Evolutionary conservation across 2,113 vertebrate species (phyloP), one percentile per base, ranked within the genome.

Genomic region (Picathartes gymnocephalus): DNA sequence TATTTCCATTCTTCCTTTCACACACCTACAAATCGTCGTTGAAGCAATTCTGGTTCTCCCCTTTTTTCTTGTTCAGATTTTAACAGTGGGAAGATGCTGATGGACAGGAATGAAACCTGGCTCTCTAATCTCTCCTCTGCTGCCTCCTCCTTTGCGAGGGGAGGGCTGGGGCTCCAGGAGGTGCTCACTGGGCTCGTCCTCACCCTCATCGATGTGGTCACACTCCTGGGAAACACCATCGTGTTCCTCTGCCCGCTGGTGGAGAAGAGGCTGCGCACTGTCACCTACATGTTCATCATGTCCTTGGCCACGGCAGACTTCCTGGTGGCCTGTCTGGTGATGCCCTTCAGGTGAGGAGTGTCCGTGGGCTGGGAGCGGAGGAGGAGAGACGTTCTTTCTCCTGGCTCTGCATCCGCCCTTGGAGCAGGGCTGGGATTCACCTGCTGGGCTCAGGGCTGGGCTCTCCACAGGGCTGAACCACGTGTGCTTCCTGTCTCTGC

Each of bases 201-300:
- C 7, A 96, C 96, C 33, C 85, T 97, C 42, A 97, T 98, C 5
- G 97, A 98, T 68, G n/a, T 98, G 91, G 54, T 94, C 66, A 98
- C 98, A 0, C 96, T 98, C 7, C 82, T 98, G 96, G 98, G 98
- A 10, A 98, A 98, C 25, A 95, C 81, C 0, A 14, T 97, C 4
- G 97, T 98, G 84, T 97, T 98, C 80, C 88, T 98, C 12, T 98
- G 98, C 73, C 98, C 97, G 0, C 81, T 95, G 51, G 97, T 98
- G 87, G 97, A 98, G 20, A 97, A 93, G 83, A 96, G 97, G 61
- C 95, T 98, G 62, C 96, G 97, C 54, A 98, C 98, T 0, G 93
- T 98, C 91, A 98, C 97, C 42, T 98, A 98, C 33, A 98, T 98
- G 97, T 98, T 98, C 40, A 98, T 98, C 85, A 98, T 98, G 98